These are phyloP conservation scores for Orius laevigatus DNA, from an alignment of 1,140 invertebrate genomes.

Conservation along the genomic window DNA sequence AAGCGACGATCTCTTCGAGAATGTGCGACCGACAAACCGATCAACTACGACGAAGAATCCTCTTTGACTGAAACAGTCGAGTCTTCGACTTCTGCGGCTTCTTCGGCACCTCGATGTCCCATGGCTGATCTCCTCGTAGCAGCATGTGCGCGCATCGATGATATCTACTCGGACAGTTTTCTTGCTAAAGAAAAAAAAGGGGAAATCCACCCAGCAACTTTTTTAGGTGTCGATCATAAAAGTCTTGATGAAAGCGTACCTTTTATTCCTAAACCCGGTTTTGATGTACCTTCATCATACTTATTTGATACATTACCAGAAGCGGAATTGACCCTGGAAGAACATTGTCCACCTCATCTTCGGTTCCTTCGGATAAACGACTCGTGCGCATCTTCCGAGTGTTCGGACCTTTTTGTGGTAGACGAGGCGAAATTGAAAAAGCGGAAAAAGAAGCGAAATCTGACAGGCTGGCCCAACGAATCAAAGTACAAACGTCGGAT, in stretches of 20 bases:
- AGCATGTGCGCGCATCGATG: neutral
- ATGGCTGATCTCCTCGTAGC: neutral
- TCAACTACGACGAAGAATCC: constrained; percentile 12
- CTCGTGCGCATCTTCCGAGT: constrained; percentile 13
- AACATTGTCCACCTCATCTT: too few relatives aligned
- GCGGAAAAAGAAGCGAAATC: constrained; percentile 11
- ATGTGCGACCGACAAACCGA: constrained; percentile 1
- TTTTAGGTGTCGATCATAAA: neutral
- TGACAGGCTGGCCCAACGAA: constrained; percentile 17
- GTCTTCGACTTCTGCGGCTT: neutral
- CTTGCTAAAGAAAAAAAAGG: neutral
- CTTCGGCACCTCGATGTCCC: neutral
- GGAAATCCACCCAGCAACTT: neutral
- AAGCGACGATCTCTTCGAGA: constrained; percentile 9
- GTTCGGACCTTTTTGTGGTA: constrained; percentile 15
- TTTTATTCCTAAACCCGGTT: neutral
- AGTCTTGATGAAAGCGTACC: neutral
- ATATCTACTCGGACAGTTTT: neutral
- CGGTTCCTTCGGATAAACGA: neutral
- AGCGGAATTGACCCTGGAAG: too few relatives aligned
- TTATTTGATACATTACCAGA: too few relatives aligned
- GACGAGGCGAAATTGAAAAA: constrained; percentile 13
- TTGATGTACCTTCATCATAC: neutral
- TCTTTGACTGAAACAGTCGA: constrained; percentile 10
- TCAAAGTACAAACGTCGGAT: constrained; percentile 4